Evolutionary conservation across 2,113 vertebrate genomes (phyloP), one percentile per base, ranked within the genome.

Genomic region (Actinemys pallida): DNA sequence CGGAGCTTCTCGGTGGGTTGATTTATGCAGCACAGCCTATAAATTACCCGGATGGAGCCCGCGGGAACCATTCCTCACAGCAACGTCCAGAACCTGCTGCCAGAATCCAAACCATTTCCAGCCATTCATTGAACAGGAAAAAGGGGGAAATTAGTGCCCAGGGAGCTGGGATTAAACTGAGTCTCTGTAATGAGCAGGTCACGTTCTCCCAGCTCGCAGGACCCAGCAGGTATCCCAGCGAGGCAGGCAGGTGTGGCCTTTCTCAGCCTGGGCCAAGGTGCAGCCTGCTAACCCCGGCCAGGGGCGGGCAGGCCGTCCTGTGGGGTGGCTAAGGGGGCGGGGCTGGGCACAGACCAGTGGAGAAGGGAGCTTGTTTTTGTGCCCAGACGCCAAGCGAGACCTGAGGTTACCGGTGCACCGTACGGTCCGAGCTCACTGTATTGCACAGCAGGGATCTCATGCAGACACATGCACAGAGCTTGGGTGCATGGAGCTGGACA

Each of bases 41-140:
- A 97, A 97, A 97, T 97, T 96, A 97, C 95, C 87, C n/a, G 89
- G 94, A 93, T 94, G 54, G 90, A 94, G 95, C 97, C 97, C 95
- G 86, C 90, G 96, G 97, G 97, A 97, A 92, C 95, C 93, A 96
- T 98, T 94, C 92, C 96, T 97, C 95, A 96, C 95, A 93, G 90
- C 95, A 91, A 93, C 93, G 88, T 76, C 82, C 96, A 96, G 92
- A 96, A 88, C 94, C 93, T 69, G 24, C 86, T 97, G 95, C 96
- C 96, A 96, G 95, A 94, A 94, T 93, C 96, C 96, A 94, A 97
- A 96, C 90, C 87, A 90, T 93, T 96, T 95, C 94, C 97, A 96
- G 95, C 91, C 94, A 52, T 92, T 96, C 94, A 94, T 86, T 94
- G 95, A 96, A 92, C 88, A 47, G 79, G 42, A 29, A 29, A 10